Base-by-base conservation (phyloP, 2,113 vertebrate species). In the Podocnemis expansa region DNA sequence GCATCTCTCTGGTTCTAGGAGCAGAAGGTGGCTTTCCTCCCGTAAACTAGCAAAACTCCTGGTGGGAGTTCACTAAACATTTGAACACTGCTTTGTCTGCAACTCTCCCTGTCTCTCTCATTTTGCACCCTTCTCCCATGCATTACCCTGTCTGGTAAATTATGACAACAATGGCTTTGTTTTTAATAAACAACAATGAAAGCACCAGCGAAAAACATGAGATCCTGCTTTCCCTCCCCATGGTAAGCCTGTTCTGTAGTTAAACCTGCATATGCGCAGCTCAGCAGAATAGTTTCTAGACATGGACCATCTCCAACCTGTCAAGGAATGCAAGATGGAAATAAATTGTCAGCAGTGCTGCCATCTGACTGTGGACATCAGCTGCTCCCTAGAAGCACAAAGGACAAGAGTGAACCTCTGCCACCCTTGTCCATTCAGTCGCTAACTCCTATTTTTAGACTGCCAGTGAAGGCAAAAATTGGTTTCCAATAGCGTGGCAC, bases 211-310 rank as follows among this genome's bases (percentile, higher is more conserved):
- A n/a, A 70, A 70, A 70, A 70, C n/a, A n/a, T 2, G 19, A 78
- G 84, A 87, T 51, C 16, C 24, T 80, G 27, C 45, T 5, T 5
- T 25, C 41, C 29, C 7, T 27, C 14, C 29, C 5, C 55, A 56
- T 25, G 22, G 4, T 19, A 67, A 67, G 34, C 60, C 60, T n/a
- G 34, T n/a, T 76, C 19, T 8, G 8, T 41, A 89, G 17, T n/a
- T 76, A 55, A 29, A n/a, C 3, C 8, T 0, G 0, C 19, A n/a
- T 3, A 47, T 17, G 85, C 63, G 84, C 38, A 63, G 1, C 78
- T 56, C 8, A 0, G 0, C 17, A 58, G 24, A 8, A 67, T 58
- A 10, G 88, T 11, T 81, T 56, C 60, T 75, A 41, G 86, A 70
- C 89, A 43, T 85, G 38, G 75, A 75, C 29, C 29, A 5, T 1